Conservation (phyloP, 1,140 invertebrate species). For the Brachionus sp. region DNA sequence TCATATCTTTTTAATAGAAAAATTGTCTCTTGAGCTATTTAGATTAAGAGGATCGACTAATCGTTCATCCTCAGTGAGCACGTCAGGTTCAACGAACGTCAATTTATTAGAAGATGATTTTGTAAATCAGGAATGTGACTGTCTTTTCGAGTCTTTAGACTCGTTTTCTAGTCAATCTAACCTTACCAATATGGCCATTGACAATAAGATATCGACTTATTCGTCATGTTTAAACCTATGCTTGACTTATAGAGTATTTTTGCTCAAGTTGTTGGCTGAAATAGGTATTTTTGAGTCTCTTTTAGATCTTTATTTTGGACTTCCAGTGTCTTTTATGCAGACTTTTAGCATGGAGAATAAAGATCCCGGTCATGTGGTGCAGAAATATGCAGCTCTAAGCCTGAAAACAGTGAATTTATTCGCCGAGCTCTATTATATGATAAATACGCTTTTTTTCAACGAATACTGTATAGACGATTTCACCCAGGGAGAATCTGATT, state of each 20-base stretch:
- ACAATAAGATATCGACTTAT: constrained; percentile 10
- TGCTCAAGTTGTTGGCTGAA: constrained; percentile 17
- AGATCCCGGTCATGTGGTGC: background rate
- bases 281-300: constrained; percentile 14
- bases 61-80: background rate
- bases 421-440: constrained; percentile 33
- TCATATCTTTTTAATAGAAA: background rate
- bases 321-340: constrained; percentile 38
- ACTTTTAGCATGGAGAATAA: background rate
- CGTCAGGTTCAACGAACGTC: background rate
- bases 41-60: background rate
- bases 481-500: background rate
- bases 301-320: constrained; percentile 44
- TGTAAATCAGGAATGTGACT: background rate
- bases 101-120: constrained; percentile 11
- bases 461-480: constrained; percentile 43
- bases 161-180: background rate
- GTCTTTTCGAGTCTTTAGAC: background rate
- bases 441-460: background rate
- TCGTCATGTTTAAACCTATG: constrained; percentile 1
- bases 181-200: background rate
- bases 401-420: constrained; percentile 40
- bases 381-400: constrained; percentile 10
- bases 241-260: background rate
- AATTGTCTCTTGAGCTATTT: background rate